phyloP scores from a whole-genome alignment of 2,888 invertebrate species.

The Torymus aiolomorphi region DNA sequence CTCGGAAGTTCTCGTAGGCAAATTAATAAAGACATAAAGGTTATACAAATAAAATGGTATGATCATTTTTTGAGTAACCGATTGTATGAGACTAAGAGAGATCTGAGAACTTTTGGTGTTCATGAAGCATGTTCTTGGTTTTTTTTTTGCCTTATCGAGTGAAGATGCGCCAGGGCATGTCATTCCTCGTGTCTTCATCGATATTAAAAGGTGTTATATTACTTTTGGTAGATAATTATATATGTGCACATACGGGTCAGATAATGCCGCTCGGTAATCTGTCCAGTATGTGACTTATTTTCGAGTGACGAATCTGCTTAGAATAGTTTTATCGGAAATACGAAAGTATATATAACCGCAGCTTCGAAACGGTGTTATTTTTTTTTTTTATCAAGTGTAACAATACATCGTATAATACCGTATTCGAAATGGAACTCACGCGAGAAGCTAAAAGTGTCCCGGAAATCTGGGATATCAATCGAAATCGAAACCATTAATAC shows the following conservation, averaged over 20 bases:
- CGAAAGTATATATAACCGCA: background rate
- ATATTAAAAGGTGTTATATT: slow-evolving; percentile 28
- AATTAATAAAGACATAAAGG: background rate
- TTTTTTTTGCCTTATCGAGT: slow-evolving; percentile 1
- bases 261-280: slow-evolving; percentile 32
- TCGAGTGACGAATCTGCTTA: slow-evolving; percentile 42
- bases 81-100: slow-evolving; percentile 41
- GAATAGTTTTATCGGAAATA: background rate
- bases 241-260: slow-evolving; percentile 32
- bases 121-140: slow-evolving; percentile 27
- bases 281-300: slow-evolving; percentile 28
- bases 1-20: background rate
- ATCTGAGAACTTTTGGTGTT: slow-evolving; percentile 53
- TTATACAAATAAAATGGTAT: slow-evolving; percentile 3
- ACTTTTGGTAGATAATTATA: slow-evolving; percentile 21
- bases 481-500: background rate
- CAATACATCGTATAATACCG: too few species aligned
- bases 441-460: background rate
- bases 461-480: background rate
- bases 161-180: background rate
- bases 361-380: too few species aligned
- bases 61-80: background rate
- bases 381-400: too few species aligned
- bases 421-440: too few species aligned
- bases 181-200: slow-evolving; percentile 6